These are phyloP conservation scores for Parauchenoglanis punctatus DNA, from an alignment of 2,797 vertebrate genomes.

Conservation along the genomic window DNA sequence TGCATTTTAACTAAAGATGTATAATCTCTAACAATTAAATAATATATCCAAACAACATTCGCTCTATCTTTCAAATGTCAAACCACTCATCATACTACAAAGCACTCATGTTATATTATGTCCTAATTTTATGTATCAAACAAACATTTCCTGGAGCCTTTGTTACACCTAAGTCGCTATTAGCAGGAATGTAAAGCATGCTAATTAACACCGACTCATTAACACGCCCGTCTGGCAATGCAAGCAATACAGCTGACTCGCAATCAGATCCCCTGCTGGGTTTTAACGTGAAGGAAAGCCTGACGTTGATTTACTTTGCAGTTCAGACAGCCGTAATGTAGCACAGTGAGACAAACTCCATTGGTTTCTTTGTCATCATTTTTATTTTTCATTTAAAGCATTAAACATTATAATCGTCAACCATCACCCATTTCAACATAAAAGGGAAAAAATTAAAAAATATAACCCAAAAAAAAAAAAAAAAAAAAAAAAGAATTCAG, in stretches of 20 bases:
- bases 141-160: background rate
- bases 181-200: background rate
- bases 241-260: background rate
- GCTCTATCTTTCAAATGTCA: background rate
- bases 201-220: background rate
- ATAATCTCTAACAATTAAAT: background rate
- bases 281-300: background rate
- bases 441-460: background rate
- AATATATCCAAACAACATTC: background rate
- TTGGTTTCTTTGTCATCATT: background rate
- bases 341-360: background rate
- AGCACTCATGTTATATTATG: background rate
- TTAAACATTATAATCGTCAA: conserved; percentile 8
- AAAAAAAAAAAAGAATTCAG: no score
- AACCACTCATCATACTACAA: background rate
- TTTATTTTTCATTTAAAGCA: conserved; percentile 9
- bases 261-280: background rate
- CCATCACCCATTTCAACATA: background rate
- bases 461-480: background rate
- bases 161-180: background rate
- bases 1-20: background rate
- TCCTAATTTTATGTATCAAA: background rate
- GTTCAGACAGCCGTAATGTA: background rate
- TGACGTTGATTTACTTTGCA: background rate
- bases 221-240: background rate